Conservation (phyloP, 2,113 vertebrate species). For the Rynchops niger region DNA sequence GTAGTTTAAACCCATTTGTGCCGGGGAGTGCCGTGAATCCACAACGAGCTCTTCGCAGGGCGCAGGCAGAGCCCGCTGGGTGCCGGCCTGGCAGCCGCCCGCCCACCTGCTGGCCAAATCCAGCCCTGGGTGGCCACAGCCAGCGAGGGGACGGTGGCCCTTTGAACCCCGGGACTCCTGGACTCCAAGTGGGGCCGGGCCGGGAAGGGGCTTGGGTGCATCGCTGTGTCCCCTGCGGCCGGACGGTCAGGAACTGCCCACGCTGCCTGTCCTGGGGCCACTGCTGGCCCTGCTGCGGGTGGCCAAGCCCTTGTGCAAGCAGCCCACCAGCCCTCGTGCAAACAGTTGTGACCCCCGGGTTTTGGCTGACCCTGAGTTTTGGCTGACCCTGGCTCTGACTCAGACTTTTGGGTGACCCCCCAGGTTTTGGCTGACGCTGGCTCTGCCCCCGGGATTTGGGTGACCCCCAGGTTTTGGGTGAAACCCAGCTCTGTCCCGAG, state of each 20-base stretch:
- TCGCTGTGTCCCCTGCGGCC: accelerated
- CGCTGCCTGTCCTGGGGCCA: accelerated
- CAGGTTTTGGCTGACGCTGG: no score
- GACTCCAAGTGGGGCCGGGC: accelerated
- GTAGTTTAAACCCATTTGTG: constrained; percentile 68
- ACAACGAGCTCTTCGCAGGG: constrained; percentile 24
- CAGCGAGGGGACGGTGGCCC: accelerated
- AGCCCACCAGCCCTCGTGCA: neutral
- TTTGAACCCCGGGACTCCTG: neutral
- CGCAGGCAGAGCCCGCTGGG: neutral
- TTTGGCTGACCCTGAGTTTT: neutral
- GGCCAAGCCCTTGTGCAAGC: no score
- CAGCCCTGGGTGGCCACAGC: neutral
- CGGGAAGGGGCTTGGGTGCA: accelerated
- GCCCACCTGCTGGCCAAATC: neutral
- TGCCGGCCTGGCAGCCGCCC: neutral
- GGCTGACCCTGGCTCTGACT: neutral
- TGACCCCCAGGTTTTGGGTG: neutral
- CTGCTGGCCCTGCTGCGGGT: neutral
- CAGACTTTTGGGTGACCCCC: no score
- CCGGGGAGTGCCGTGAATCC: constrained; percentile 51
- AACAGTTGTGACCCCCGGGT: neutral
- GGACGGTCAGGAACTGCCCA: accelerated
- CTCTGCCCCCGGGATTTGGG: no score
- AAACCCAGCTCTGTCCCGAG: no score